Conservation (phyloP, 2,888 invertebrate species). For the Calameuta filiformis region DNA sequence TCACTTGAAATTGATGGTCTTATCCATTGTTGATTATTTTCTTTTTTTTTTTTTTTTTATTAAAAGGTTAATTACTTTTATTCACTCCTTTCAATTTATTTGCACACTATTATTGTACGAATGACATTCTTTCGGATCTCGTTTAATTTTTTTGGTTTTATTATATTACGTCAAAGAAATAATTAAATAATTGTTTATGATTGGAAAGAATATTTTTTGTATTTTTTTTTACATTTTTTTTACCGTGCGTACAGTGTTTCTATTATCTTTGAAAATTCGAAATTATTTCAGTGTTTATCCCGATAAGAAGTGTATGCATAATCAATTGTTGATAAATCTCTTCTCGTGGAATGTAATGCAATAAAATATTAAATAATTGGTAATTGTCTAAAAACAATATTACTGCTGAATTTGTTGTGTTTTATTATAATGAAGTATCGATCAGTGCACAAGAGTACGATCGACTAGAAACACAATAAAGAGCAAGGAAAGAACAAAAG, state of each 20-base stretch:
- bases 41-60: not conserved
- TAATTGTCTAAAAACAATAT: not conserved
- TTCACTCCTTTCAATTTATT: not conserved
- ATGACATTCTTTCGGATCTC: not conserved
- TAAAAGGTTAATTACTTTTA: not conserved
- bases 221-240: not conserved
- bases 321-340: not conserved
- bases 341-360: not conserved
- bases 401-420: not conserved
- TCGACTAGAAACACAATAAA: not conserved
- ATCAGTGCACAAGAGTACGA: not conserved
- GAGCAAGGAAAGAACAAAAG: not conserved
- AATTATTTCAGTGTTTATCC: not conserved
- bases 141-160: not conserved
- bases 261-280: not conserved
- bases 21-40: not conserved
- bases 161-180: not conserved
- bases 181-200: not conserved
- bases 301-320: not conserved
- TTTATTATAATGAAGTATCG: not conserved
- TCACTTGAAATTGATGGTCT: not conserved
- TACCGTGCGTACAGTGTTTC: not conserved
- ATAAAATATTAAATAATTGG: not conserved
- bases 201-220: not conserved
- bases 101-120: not conserved